Conservation (phyloP, 2,888 invertebrate genomes). For the Amblyteles armatorius region DNA sequence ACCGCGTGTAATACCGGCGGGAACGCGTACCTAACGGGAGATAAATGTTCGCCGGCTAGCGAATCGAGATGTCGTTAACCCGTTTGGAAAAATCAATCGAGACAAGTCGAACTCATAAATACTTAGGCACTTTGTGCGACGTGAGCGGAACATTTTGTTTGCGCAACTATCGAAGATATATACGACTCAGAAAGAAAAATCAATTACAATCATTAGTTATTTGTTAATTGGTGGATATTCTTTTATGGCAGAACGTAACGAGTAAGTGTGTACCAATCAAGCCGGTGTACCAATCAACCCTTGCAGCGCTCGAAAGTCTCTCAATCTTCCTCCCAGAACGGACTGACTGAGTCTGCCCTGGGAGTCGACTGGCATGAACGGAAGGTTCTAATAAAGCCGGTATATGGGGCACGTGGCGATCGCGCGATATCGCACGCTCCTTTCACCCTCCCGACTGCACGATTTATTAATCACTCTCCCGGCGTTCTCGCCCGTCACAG, state of each 20-base stretch:
- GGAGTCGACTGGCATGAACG: constrained; percentile 19
- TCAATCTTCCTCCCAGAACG: constrained; percentile 12
- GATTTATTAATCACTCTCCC: constrained; percentile 46
- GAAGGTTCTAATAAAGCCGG: constrained; percentile 49
- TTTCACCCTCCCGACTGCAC: constrained; percentile 31
- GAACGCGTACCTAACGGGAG: constrained; percentile 42
- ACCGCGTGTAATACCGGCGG: constrained; percentile 13
- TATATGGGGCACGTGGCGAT: constrained; percentile 58
- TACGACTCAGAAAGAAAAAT: not conserved
- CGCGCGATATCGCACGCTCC: constrained; percentile 43
- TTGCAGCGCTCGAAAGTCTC: constrained; percentile 11
- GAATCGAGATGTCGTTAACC: constrained; percentile 43
- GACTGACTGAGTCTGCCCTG: not conserved
- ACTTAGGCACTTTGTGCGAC: not conserved
- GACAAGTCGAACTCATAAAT: constrained; percentile 32
- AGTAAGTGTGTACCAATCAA: constrained; percentile 40
- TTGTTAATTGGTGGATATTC: constrained; percentile 44
- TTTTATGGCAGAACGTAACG: constrained; percentile 34
- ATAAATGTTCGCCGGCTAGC: constrained; percentile 46
- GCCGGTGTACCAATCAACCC: constrained; percentile 47
- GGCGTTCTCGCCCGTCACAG: constrained; percentile 17
- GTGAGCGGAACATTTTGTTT: constrained; percentile 11
- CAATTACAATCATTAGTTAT: not conserved
- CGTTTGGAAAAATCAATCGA: constrained; percentile 46
- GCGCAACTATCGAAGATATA: not conserved